Evolutionary conservation across 2,888 invertebrate genomes (phyloP), one percentile per base, ranked within the genome.

Genomic region (Drosophila peninsularis): DNA sequence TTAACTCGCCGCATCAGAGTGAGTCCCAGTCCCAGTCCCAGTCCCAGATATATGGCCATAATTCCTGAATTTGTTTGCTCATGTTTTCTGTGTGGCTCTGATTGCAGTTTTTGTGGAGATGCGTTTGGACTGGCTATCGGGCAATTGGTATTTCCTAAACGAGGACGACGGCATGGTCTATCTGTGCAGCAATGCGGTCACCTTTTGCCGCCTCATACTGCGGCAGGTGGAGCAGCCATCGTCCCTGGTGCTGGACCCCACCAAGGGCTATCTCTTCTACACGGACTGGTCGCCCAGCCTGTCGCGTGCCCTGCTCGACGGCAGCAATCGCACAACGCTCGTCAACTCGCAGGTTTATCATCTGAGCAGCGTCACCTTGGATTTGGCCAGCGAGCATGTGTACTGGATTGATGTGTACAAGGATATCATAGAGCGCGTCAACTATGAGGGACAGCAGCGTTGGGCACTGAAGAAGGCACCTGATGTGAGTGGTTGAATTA

Each of bases 61-160:
- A 68, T 66, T 75, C 67, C 27, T 52, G 57, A 52, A 41, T 68
- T 57, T 69, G 62, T 62, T 64, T 66, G 45, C 75, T 70, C 53
- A 62, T 50, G 60, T 17, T 47, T 52, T 27, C 42, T 58, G 78
- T 53, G 21, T 24, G 27, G 39, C 32, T 7, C n/a, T 55, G 71
- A 63, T 81, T 90, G 71, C 92, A 96, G 96, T 94, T 75, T 95
- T 97, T 74, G 95, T 94, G 75, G 95, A 96, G 90, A 93, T 97
- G 86, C 95, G 95, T 7, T 92, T 95, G 75, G 98, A 98, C 93
- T 98, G 98, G 98, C 93, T 97, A 63, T 95, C 96, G 17, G 94
- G 95, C 82, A 97, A 97, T 93, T 97, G 97, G 97, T 98, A 97
- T 93, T 94, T 97, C 90, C 93, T 95, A 83, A 96, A 96, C 92